Conservation (phyloP, 2,113 vertebrate genomes). For the Ginglymostoma cirratum region DNA sequence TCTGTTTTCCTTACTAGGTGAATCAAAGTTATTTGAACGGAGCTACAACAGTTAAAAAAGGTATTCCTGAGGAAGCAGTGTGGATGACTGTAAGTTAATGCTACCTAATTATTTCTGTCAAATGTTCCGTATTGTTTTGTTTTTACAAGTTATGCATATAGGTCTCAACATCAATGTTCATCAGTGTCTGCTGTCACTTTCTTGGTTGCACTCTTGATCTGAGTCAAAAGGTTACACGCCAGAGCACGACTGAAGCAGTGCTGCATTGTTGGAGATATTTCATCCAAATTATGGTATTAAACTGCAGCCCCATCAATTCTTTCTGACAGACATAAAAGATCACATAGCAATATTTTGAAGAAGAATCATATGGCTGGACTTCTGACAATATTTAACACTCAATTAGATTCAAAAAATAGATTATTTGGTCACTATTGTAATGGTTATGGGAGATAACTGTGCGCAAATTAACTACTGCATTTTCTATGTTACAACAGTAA, state of each 20-base stretch:
- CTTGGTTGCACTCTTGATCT: neutral
- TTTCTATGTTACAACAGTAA: too few relatives aligned
- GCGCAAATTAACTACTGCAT: too few relatives aligned
- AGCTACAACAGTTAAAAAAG: constrained; percentile 41
- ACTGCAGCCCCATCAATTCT: neutral
- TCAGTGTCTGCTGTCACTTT: neutral
- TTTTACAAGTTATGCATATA: too few relatives aligned
- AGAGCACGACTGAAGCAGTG: neutral
- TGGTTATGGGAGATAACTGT: too few relatives aligned
- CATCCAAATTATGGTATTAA: neutral
- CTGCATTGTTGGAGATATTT: neutral
- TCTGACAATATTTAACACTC: too few relatives aligned
- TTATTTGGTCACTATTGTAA: too few relatives aligned
- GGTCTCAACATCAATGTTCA: neutral
- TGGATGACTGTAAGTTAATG: constrained; percentile 48
- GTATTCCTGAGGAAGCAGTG: constrained; percentile 37
- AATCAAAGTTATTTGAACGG: constrained; percentile 39
- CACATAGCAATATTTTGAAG: too few relatives aligned
- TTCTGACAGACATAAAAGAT: neutral
- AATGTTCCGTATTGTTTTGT: neutral
- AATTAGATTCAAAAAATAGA: too few relatives aligned
- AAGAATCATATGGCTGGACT: too few relatives aligned
- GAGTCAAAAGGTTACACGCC: neutral
- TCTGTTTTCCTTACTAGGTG: constrained; percentile 39
- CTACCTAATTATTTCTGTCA: neutral